Conservation (phyloP, 2,797 vertebrate species). For the Microctenopoma lineatum region DNA sequence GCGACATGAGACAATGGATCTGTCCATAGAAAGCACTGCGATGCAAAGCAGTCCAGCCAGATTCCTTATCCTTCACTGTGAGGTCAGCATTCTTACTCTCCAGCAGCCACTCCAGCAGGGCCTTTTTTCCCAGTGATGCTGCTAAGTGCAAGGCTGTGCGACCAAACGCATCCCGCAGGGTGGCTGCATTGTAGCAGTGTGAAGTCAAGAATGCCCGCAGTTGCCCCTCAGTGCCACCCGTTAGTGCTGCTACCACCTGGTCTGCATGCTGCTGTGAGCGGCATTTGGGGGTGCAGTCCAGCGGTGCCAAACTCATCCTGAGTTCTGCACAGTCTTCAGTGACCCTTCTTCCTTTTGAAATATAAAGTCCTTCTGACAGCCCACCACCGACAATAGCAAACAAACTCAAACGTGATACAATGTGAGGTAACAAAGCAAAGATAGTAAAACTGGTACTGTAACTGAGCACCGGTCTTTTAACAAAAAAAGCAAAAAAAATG, state of each 20-base stretch:
- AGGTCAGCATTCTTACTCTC: constrained; percentile 89
- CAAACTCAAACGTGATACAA: constrained; percentile 45
- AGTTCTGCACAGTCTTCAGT: constrained; percentile 33
- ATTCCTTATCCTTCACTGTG: constrained; percentile 92
- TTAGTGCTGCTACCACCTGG: constrained; percentile 92
- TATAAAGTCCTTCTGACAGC: constrained; percentile 28
- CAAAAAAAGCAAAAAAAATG: constrained; percentile 3
- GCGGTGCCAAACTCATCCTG: constrained; percentile 90
- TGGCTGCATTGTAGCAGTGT: constrained; percentile 92
- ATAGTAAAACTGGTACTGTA: constrained; percentile 7
- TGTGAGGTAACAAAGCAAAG: constrained; percentile 28
- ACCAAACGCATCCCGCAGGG: constrained; percentile 90
- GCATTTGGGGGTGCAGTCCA: constrained; percentile 94
- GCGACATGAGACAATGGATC: constrained; percentile 92
- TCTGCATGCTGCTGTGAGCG: constrained; percentile 91
- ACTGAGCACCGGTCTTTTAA: constrained; percentile 36
- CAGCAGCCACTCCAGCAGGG: constrained; percentile 92
- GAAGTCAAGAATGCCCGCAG: constrained; percentile 90
- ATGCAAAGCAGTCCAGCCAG: constrained; percentile 96
- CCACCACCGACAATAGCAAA: constrained; percentile 51
- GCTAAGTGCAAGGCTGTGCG: constrained; percentile 92
- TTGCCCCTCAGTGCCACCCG: constrained; percentile 89
- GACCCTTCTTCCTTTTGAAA: constrained; percentile 15
- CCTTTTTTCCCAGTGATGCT: constrained; percentile 92
- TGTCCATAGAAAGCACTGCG: constrained; percentile 97